Base-by-base conservation (phyloP, 2,113 vertebrate species). In the Bagarius yarrelli region DNA sequence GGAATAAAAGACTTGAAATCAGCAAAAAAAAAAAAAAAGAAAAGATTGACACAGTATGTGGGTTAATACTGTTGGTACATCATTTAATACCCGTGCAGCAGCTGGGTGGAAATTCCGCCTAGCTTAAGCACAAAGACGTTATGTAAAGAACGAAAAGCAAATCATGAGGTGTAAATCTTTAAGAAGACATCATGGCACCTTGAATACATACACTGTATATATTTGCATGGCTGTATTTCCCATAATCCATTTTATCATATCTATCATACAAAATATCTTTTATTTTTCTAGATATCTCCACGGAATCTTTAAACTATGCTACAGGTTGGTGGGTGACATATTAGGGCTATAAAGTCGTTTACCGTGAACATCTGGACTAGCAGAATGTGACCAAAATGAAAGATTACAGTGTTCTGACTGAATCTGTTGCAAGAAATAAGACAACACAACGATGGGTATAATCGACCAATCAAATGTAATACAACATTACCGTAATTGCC, bases 11-110 rank as follows among this genome's bases (percentile, higher is more conserved):
- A 82, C 21, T 80, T 73, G 27, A 90, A 89, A 89, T 89, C 78
- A 87, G 89, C 84, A 90, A 82, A 91, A 88, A 79, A 85, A 89
- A 83, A 84, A 82, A 90, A 82, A 91, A 88, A 79, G 86, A 89
- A 83, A 84, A 82, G 85, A 66, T 63, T 79, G 79, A 83, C 86
- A 88, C 88, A 89, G 84, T 88, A 90, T 88, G 85, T 90, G 90
- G 88, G 88, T 91, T 90, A 90, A 91, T 91, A 88, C 89, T 87
- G 84, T 78, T 85, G 84, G 85, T 88, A 87, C 83, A 87, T 91
- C 87, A 87, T 89, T 91, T 91, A 90, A 86, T 82, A 87, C 89
- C 88, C 85, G 77, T 85, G 84, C 82, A 86, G 78, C 79, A 78
- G 76, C 81, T 83, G 83, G 85, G 70, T 86, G 86, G 88, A 89